Base-by-base conservation (phyloP, 2,113 vertebrate genomes). In the Petroica traversi region DNA sequence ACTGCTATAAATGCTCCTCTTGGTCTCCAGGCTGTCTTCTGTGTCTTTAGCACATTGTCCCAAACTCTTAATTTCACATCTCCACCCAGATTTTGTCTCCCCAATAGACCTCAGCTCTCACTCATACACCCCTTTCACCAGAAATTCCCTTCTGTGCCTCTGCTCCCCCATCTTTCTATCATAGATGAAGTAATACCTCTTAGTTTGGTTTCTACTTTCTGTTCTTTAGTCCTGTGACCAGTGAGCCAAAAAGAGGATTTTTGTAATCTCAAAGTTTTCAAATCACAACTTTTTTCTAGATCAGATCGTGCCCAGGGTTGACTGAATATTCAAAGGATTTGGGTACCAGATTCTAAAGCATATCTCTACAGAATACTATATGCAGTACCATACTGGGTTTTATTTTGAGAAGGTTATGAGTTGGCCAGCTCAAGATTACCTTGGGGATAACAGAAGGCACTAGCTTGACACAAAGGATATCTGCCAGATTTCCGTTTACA, bases 401-500 rank as follows among this genome's bases (percentile, higher is more conserved):
- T 92, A 52, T 92, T 95, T 92, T 85, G 83, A 84, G 55, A 67
- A 93, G 34, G 54, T 92, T 93, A 85, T 80, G 43, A 78, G 80
- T 88, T 92, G 93, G 80, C 66, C 91, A 88, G 66, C 54, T 89
- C 36, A 64, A 61, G 69, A 49, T 95, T 94, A 85, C 74, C 28
- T 34, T 2, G 1, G 20, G 62, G 40, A 72, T 78, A 89, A 85
- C 93, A 92, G 95, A 95, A 95, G 94, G 91, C 77, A 89, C 33
- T 88, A 95, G 55, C 86, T 82, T 92, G 89, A 94, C 69, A 72
- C 66, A 76, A 82, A 85, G 13, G 5, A 11, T 92, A 74, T 28
- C 77, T 92, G 93, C 93, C 95, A 95, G 84, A 95, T 94, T 95
- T 69, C 73, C 6, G 2, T 84, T 92, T 89, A 64, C 89, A 89